Conservation (phyloP, 1,140 invertebrate genomes). For the Onthophagus taurus region DNA sequence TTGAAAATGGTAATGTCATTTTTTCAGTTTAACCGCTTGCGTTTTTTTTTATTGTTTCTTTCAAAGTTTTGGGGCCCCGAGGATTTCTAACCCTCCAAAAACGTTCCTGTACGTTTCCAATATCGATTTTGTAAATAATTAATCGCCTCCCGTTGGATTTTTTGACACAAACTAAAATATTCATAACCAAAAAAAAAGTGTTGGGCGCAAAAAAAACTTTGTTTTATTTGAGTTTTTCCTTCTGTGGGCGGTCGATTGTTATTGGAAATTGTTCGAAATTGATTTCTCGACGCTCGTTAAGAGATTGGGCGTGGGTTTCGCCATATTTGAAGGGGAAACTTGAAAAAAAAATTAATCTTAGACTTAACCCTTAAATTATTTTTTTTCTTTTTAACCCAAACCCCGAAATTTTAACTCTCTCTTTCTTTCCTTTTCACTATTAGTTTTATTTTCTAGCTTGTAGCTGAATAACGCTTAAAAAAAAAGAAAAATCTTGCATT, state of each 20-base stretch:
- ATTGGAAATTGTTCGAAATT: not conserved
- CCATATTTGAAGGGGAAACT: constrained; percentile 28
- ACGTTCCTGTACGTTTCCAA: not conserved
- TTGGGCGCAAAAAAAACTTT: constrained; percentile 32
- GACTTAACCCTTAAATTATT: not conserved
- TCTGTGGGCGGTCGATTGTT: not conserved
- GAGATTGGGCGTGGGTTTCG: constrained; percentile 34
- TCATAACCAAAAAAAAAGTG: constrained; percentile 39
- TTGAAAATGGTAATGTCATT: constrained; percentile 35
- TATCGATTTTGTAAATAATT: constrained; percentile 23
- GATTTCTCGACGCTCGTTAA: not conserved
- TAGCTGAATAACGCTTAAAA: not conserved
- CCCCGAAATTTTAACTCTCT: constrained; percentile 1
- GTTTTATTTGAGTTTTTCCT: constrained; percentile 4
- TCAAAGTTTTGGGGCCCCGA: not conserved
- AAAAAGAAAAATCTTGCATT: constrained; percentile 7
- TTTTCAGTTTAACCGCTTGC: constrained; percentile 27
- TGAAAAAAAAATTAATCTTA: constrained; percentile 10
- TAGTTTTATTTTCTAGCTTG: constrained; percentile 9
- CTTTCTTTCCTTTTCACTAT: constrained; percentile 2
- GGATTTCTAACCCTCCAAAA: constrained; percentile 1
- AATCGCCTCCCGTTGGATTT: constrained; percentile 22
- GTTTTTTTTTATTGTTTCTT: constrained; percentile 6
- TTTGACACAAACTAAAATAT: constrained; percentile 32
- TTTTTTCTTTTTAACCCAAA: constrained; percentile 8